phyloP scores from a whole-genome alignment of 2,888 invertebrate genomes.

The Drosophila putrida region DNA sequence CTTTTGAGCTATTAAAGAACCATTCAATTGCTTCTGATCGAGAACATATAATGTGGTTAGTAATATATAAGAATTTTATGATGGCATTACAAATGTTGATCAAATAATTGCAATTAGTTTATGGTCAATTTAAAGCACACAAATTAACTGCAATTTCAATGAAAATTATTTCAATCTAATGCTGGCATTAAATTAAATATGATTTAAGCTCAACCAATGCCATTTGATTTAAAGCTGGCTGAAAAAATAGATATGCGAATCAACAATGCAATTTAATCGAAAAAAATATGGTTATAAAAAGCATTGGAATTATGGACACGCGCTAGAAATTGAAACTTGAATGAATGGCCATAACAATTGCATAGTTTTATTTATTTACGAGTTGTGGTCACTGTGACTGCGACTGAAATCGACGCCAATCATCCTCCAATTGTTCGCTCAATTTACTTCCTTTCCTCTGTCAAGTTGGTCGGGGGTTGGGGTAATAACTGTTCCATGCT shows the following conservation, averaged over 20 bases:
- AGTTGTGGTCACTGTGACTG: conserved; percentile 19
- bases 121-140: conserved; percentile 13
- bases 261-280: neutral
- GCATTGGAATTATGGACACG: conserved; percentile 61
- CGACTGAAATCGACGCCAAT: conserved; percentile 46
- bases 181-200: conserved; percentile 30
- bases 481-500: conserved; percentile 17
- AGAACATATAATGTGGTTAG: neutral
- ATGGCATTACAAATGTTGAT: neutral
- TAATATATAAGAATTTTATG: neutral
- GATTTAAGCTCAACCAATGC: conserved; percentile 29
- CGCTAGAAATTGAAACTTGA: conserved; percentile 63
- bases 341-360: conserved; percentile 31
- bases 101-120: conserved; percentile 1
- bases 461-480: neutral
- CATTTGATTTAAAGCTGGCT: conserved; percentile 11
- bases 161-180: conserved; percentile 33
- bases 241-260: conserved; percentile 1
- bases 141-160: conserved; percentile 23
- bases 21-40: conserved; percentile 4
- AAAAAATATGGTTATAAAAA: conserved; percentile 21
- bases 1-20: conserved; percentile 10
- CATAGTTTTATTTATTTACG: conserved; percentile 37
- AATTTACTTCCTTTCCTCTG: conserved; percentile 47
- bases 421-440: conserved; percentile 64